phyloP scores from a whole-genome alignment of 1,140 invertebrate species.

The Brachionus sp. region DNA sequence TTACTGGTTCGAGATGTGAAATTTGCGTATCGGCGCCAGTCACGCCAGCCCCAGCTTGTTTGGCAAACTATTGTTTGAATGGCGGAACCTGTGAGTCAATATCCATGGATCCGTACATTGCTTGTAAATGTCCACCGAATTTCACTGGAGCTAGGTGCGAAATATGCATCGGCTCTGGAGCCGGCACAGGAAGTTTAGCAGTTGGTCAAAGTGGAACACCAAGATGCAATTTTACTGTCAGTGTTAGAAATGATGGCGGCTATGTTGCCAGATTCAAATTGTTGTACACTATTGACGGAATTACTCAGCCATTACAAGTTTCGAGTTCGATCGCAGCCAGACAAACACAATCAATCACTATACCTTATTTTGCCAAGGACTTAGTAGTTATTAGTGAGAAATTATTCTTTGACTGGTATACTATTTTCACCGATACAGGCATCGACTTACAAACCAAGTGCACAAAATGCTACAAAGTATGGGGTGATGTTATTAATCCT shows the following conservation, averaged over 20 bases:
- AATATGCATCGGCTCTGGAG: background rate
- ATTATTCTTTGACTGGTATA: background rate
- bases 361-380: conserved; percentile 25
- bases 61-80: background rate
- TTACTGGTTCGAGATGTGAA: conserved; percentile 34
- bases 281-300: conserved; percentile 37
- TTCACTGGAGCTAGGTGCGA: background rate
- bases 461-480: conserved; percentile 45
- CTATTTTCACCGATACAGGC: conserved; percentile 1
- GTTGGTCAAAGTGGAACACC: background rate
- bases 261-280: conserved; percentile 17
- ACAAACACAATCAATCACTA: background rate
- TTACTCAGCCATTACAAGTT: conserved; percentile 14
- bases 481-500: background rate
- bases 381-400: conserved; percentile 15
- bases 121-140: background rate
- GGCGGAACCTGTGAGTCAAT: conserved; percentile 20
- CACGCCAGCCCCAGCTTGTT: background rate
- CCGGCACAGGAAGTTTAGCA: background rate
- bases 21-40: background rate
- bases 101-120: background rate
- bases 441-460: conserved; percentile 28
- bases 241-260: conserved; percentile 16
- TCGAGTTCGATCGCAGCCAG: background rate
- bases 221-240: conserved; percentile 31